Evolutionary conservation across 2,888 invertebrate genomes (phyloP).

Genomic region (Spilarctia lutea): DNA sequence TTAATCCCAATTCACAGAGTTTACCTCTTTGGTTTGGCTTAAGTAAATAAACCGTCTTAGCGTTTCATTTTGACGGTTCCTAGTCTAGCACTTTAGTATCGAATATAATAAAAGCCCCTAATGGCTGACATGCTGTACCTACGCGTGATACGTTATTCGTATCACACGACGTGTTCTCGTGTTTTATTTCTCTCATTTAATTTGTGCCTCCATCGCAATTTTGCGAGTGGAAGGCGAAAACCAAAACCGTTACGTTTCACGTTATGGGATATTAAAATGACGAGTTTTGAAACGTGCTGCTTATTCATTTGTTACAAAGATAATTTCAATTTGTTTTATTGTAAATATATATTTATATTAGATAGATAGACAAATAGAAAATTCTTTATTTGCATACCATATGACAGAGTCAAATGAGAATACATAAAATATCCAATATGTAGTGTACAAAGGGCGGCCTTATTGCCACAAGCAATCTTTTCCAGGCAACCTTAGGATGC

Average conservation of each 20-base stretch:
- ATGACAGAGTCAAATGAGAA: too few relatives aligned
- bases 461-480: too few relatives aligned
- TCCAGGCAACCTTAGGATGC: too few relatives aligned
- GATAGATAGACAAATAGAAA: too few relatives aligned
- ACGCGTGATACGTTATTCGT: background rate
- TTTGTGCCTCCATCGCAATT: slow-evolving; percentile 13
- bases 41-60: background rate
- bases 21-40: background rate
- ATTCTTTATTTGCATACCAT: too few relatives aligned
- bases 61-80: background rate
- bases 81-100: background rate
- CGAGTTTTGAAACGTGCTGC: background rate
- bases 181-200: slow-evolving; percentile 19
- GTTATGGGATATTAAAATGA: background rate
- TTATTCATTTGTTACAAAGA: background rate
- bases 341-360: background rate
- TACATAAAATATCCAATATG: too few relatives aligned
- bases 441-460: too few relatives aligned
- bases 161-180: slow-evolving; percentile 11
- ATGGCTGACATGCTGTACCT: background rate
- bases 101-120: background rate
- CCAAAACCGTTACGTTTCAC: slow-evolving; percentile 1
- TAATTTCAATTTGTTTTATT: background rate
- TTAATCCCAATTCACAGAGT: too few relatives aligned
- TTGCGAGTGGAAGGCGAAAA: background rate